Base-by-base conservation (phyloP, 2,888 invertebrate genomes). In the Cataglyphis cursor region DNA sequence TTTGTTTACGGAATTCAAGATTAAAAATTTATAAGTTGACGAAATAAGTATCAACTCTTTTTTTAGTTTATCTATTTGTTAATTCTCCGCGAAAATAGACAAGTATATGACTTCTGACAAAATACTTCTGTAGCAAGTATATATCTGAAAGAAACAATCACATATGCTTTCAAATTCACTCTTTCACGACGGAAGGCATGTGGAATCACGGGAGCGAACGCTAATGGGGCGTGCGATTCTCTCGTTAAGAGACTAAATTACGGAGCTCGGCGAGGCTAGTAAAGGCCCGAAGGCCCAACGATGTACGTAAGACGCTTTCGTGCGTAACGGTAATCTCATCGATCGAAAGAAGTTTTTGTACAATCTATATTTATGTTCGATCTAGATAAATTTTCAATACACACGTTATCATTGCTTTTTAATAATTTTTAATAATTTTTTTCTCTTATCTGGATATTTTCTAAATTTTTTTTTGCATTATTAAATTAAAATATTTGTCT, bases 201-300 rank as follows among this genome's bases (percentile, higher is more conserved):
- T 74, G 83, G 82, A 82, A 86, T 87, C 82, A 78, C 54, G 74
- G 64, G 51, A 62, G 61, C 57, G 70, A 82, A 66, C 88, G 88
- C 84, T 92, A 92, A 93, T 92, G 91, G 91, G 90, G 88, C 91
- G 87, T 90, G 89, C 89, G 89, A 90, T 92, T 90, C 90, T 88
- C 91, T 91, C 90, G 89, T 93, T 92, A 91, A 90, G 88, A 89
- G 90, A 92, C 93, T 90, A 92, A 92, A 91, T 92, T 91, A 91
- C 89, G 87, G 84, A 85, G 83, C 80, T 81, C 68, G 81, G 84
- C 78, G 86, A 85, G 38, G 78, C 74, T 78, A 21, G 54, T 18
- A 66, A 87, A 87, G 83, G 81, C 73, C 59, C 51, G 66, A 62
- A 76, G 85, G 82, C 75, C 72, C 66, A 76, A 21, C 51, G 72